These are phyloP conservation scores for Neria commutata DNA, from an alignment of 2,888 invertebrate species.

Conservation along the genomic window DNA sequence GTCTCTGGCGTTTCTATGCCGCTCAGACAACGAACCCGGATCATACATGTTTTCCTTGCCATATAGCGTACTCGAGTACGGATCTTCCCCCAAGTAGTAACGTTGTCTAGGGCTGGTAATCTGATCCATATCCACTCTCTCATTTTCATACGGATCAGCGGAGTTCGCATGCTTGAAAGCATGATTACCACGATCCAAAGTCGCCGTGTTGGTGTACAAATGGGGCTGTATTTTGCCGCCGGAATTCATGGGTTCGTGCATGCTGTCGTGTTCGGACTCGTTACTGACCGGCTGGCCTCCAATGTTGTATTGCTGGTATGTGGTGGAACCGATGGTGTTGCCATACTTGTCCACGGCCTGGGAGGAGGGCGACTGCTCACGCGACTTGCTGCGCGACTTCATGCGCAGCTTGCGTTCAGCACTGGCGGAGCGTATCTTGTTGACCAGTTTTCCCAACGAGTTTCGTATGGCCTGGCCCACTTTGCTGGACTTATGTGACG, in stretches of 20 bases:
- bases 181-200: slow-evolving; percentile 31
- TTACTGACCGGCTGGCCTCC: slow-evolving; percentile 38
- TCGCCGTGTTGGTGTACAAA: slow-evolving; percentile 33
- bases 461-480: slow-evolving; percentile 75
- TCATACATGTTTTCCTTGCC: slow-evolving; percentile 85
- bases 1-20: slow-evolving; percentile 29
- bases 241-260: slow-evolving; percentile 21
- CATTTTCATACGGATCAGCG: slow-evolving; percentile 33
- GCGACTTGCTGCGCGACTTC: slow-evolving; percentile 63
- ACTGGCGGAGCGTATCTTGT: slow-evolving; percentile 80
- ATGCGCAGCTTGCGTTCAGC: slow-evolving; percentile 71
- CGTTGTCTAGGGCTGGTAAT: slow-evolving; percentile 70
- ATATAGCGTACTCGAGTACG: slow-evolving; percentile 81
- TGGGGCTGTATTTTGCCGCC: slow-evolving; percentile 38
- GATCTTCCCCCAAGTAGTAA: slow-evolving; percentile 87
- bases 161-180: slow-evolving; percentile 20
- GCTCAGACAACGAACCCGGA: slow-evolving; percentile 62
- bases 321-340: slow-evolving; percentile 43
- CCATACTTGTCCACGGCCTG: slow-evolving; percentile 34
- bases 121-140: slow-evolving; percentile 46
- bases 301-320: slow-evolving; percentile 62
- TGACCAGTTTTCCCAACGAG: slow-evolving; percentile 80
- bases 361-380: slow-evolving; percentile 66
- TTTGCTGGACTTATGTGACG: slow-evolving; percentile 55
- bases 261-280: slow-evolving; percentile 33